phyloP scores from a whole-genome alignment of 2,113 vertebrate species.

The Corythornis madagascariensis region DNA sequence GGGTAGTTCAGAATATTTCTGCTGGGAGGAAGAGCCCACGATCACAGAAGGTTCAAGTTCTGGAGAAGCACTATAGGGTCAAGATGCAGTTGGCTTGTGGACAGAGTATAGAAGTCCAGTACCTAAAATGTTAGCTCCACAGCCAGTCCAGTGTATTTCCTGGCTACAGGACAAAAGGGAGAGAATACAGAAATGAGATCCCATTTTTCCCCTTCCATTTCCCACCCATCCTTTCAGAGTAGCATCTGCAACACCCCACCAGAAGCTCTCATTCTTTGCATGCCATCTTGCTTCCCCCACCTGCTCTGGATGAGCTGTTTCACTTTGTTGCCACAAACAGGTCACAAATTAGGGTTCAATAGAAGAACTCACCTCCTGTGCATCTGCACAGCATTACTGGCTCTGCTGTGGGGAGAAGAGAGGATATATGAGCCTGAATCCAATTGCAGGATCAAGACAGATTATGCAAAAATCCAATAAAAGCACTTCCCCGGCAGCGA shows the following conservation, averaged over 20 bases:
- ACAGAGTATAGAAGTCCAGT: background rate
- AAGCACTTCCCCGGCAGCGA: conserved; percentile 1
- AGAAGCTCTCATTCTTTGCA: background rate
- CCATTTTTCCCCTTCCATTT: background rate
- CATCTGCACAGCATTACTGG: background rate
- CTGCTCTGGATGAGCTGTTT: background rate
- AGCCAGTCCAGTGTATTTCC: background rate
- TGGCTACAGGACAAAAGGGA: background rate
- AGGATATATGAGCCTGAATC: conserved; percentile 16
- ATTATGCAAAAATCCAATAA: conserved; percentile 51
- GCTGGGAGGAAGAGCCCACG: background rate
- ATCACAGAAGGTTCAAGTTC: background rate
- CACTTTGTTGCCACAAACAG: background rate
- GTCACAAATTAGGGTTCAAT: background rate
- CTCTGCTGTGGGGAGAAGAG: background rate
- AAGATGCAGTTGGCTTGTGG: background rate
- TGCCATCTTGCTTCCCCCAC: background rate
- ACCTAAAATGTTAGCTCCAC: background rate
- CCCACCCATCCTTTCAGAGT: background rate
- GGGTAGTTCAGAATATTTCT: background rate
- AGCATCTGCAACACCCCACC: background rate
- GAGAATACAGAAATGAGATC: background rate
- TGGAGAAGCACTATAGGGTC: background rate
- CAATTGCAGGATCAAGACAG: conserved; percentile 42
- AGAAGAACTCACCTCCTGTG: background rate